Conservation (phyloP, 2,113 vertebrate genomes). For the Felis chaus region DNA sequence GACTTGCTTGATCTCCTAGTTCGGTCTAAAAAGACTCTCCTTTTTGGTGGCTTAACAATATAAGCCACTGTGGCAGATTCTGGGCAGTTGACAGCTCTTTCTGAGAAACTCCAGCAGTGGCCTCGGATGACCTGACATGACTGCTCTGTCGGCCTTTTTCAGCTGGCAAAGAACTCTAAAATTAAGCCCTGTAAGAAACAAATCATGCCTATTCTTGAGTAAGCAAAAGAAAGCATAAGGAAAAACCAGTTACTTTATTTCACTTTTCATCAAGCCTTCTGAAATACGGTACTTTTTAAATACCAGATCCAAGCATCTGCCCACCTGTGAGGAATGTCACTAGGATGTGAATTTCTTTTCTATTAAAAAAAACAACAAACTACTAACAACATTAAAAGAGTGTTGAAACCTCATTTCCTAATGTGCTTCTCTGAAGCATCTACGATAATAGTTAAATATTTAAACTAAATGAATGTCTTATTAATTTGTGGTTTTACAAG, state of each 20-base stretch:
- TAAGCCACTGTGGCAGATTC: constrained; percentile 20
- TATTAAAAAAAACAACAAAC: neutral
- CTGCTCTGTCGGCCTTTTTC: constrained; percentile 22
- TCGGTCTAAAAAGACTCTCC: constrained; percentile 18
- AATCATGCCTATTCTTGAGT: constrained; percentile 32
- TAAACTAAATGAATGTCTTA: neutral
- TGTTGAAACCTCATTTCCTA: constrained; percentile 47
- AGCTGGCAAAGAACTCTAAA: constrained; percentile 43
- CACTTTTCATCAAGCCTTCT: constrained; percentile 3
- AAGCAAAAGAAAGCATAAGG: constrained; percentile 40
- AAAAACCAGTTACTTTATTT: constrained; percentile 6
- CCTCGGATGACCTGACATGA: constrained; percentile 36
- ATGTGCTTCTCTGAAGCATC: neutral
- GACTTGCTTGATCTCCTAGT: constrained; percentile 43
- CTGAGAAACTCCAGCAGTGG: constrained; percentile 54
- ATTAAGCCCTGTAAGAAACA: neutral
- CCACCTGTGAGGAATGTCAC: too few relatives aligned
- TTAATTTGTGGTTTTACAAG: constrained; percentile 30
- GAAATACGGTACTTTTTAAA: neutral
- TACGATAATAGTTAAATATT: constrained; percentile 24
- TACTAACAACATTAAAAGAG: neutral
- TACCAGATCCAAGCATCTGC: too few relatives aligned
- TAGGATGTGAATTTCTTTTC: neutral
- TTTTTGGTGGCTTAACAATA: constrained; percentile 40
- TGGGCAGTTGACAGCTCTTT: constrained; percentile 29